Evolutionary conservation across 1,140 invertebrate species (phyloP), one percentile per base, ranked within the genome.

Genomic region (Ips nitidus): DNA sequence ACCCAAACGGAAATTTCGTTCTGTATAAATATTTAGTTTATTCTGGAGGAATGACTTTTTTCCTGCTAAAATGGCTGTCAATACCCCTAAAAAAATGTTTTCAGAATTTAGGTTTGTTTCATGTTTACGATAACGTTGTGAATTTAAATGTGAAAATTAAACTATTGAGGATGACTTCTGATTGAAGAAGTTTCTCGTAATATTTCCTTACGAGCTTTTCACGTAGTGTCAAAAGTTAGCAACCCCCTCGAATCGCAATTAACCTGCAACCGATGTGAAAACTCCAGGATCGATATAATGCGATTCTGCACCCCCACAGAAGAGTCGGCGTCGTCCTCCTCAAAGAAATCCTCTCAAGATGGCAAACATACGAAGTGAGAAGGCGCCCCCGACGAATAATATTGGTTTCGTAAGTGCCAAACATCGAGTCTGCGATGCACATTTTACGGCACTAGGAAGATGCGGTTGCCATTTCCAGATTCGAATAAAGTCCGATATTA

Each of bases 341-440:
- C n/a, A 55, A 55, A 37, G 37, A 55, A 55, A 55, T 37, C 53
- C 63, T 63, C 53, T 68, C 45, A 38, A 68, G 66, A 60, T 68
- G 42, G 56, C 57, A 59, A 68, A 60, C 45, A 60, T 60, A 60
- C 56, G 66, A 68, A 68, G 41, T 60, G 66, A 68, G 55, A 60
- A 68, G 55, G 57, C 56, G 66, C 66, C 57, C 22, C 45, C 57
- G 45, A 45, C 58, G 62, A 72, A 72, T 72, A 72, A 68, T 72
- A 72, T 72, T 72, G 71, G 71, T 69, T 72, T 72, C 41, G 67
- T 57, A 69, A 69, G 71, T 72, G 71, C 71, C 66, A 69, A 72
- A 66, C 66, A 68, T 59, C 66, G 71, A 67, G 70, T 52, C 45
- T 66, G 22, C 70, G 70, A 67, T 71, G 70, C 70, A 71, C 70